These are phyloP conservation scores for Dendrolimus houi DNA, from an alignment of 2,888 invertebrate genomes.

Conservation along the genomic window DNA sequence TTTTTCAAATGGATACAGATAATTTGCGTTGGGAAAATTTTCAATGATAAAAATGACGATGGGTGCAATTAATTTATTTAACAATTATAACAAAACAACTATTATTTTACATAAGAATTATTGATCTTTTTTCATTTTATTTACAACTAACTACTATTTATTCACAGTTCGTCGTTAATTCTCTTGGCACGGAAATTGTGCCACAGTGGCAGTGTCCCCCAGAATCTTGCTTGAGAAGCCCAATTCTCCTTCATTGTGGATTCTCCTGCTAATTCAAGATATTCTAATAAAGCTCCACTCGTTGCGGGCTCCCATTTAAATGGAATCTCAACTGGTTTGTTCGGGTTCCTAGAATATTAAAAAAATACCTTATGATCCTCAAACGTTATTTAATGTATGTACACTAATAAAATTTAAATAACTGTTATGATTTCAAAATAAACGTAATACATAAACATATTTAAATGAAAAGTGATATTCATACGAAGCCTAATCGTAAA, in stretches of 20 bases:
- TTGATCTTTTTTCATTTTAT: too few species aligned
- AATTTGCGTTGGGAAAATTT: background rate
- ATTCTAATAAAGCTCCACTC: constrained; percentile 67
- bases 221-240: constrained; percentile 78
- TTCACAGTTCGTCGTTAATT: constrained; percentile 55
- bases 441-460: too few species aligned
- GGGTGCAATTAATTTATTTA: background rate
- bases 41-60: background rate
- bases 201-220: constrained; percentile 75
- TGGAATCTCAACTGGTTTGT: constrained; percentile 56
- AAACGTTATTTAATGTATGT: constrained; percentile 1
- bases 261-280: constrained; percentile 63
- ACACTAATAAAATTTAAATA: background rate
- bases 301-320: constrained; percentile 77
- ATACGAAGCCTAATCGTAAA: too few species aligned
- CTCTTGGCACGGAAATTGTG: constrained; percentile 36
- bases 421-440: background rate
- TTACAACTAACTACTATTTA: too few species aligned
- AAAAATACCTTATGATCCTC: background rate
- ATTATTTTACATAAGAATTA: background rate
- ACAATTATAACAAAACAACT: background rate
- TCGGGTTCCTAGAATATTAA: constrained; percentile 79
- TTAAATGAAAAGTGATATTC: too few species aligned
- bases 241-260: constrained; percentile 72
- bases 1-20: background rate